These are phyloP conservation scores for Oriolus oriolus DNA, from an alignment of 2,113 vertebrate species.

Conservation along the genomic window DNA sequence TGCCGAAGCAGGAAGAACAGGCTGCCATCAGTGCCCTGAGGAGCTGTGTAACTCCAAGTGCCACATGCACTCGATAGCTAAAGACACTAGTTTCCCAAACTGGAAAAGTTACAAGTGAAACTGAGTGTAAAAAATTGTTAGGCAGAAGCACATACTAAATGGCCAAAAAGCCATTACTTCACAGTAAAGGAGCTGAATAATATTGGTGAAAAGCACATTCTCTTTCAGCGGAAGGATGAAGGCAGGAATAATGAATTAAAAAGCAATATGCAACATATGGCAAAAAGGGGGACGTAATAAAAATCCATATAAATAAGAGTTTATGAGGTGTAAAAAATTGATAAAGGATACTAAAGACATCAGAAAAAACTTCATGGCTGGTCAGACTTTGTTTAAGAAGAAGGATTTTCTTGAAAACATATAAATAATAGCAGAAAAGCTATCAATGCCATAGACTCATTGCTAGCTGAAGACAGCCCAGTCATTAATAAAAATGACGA, in stretches of 20 bases:
- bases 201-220: constrained; percentile 3
- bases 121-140: background rate
- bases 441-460: background rate
- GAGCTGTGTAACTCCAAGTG: background rate
- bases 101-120: background rate
- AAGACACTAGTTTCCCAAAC: background rate
- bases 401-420: background rate
- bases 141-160: background rate
- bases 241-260: constrained; percentile 43
- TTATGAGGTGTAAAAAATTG: constrained; percentile 47
- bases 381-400: background rate
- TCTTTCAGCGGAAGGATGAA: background rate
- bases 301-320: constrained; percentile 25
- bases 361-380: background rate
- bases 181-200: background rate
- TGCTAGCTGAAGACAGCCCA: background rate
- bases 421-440: background rate
- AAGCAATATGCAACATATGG: constrained; percentile 36
- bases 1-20: background rate
- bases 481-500: background rate
- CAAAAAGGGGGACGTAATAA: background rate
- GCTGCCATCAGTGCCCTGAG: background rate
- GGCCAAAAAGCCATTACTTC: background rate
- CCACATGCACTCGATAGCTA: background rate
- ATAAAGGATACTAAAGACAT: constrained; percentile 23